Conservation (phyloP, 2,797 vertebrate species). For the Emydoidea blandingii region DNA sequence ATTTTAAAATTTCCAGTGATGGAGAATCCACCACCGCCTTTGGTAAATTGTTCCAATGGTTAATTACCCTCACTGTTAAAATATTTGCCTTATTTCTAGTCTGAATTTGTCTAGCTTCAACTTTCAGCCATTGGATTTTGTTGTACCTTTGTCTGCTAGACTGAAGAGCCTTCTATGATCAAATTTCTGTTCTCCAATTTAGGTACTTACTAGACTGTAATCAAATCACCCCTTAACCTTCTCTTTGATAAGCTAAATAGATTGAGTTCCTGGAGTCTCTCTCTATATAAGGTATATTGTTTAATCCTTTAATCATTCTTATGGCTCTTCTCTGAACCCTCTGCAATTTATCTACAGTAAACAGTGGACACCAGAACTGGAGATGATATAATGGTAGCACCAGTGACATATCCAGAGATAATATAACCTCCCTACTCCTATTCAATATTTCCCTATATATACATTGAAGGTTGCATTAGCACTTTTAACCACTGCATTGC, state of each 20-base stretch:
- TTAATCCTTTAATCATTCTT: background rate
- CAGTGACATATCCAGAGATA: background rate
- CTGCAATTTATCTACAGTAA: background rate
- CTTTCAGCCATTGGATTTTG: background rate
- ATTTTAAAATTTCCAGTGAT: slow-evolving; percentile 25
- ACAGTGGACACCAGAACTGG: background rate
- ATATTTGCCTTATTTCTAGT: background rate
- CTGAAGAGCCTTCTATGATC: background rate
- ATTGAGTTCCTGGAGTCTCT: background rate
- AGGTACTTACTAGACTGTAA: background rate
- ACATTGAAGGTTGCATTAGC: background rate
- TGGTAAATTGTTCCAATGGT: slow-evolving; percentile 15
- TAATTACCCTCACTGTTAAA: slow-evolving; percentile 25
- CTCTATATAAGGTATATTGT: background rate
- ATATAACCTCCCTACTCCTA: background rate
- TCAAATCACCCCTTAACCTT: slow-evolving; percentile 1
- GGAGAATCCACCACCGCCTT: background rate
- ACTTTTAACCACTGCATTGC: background rate
- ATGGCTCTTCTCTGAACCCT: slow-evolving; percentile 3
- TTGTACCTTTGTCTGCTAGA: background rate
- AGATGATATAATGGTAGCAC: background rate
- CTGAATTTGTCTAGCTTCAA: background rate
- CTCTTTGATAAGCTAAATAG: slow-evolving; percentile 17
- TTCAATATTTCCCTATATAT: background rate
- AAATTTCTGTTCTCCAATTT: background rate